A percentile compares a stretch with the other conserved stretches of the same genome.
phyloP scores from a whole-genome alignment of 2,888 invertebrate species.

The Cephus pulcher region DNA sequence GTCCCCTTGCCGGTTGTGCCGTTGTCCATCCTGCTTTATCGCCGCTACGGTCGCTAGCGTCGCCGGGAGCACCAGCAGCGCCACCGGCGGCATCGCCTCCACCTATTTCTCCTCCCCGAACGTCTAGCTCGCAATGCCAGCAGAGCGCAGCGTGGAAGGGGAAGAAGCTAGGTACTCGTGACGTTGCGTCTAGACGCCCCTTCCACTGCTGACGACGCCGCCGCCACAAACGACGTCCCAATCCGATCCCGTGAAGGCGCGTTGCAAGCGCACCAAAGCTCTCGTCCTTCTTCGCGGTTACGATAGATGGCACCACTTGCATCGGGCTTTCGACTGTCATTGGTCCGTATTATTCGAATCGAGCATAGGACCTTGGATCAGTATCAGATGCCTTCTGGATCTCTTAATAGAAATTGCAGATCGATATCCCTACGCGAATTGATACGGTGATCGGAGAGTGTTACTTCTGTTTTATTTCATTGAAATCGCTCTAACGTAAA shows the following conservation, averaged over 20 bases:
- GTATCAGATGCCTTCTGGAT: too few species aligned
- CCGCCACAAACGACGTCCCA: constrained; percentile 40
- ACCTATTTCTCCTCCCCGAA: constrained; percentile 9
- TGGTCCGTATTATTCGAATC: too few species aligned
- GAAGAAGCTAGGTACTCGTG: constrained; percentile 59
- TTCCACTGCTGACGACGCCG: constrained; percentile 58
- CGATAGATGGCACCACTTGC: constrained; percentile 33
- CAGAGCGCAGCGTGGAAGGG: constrained; percentile 26
- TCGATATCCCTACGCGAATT: too few species aligned
- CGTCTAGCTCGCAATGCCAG: constrained; percentile 12
- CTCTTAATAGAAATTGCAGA: too few species aligned
- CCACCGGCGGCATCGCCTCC: constrained; percentile 8
- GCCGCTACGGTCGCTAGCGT: constrained; percentile 11
- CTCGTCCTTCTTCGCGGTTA: constrained; percentile 13
- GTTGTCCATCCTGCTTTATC: constrained; percentile 1
- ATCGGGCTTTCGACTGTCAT: too few species aligned
- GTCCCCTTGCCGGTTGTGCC: constrained; percentile 22
- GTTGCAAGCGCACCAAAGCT: constrained; percentile 3
- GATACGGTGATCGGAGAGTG: too few species aligned
- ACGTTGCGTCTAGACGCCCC: constrained; percentile 66
- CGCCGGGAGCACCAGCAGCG: constrained; percentile 12
- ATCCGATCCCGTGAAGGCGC: constrained; percentile 32
- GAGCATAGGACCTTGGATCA: too few species aligned
- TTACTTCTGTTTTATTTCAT: too few species aligned
- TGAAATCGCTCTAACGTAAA: too few species aligned